Percentiles rank a stretch among this genome's conserved stretches.
phyloP scores from a whole-genome alignment of 2,113 vertebrate genomes.

The Aptenodytes patagonicus region DNA sequence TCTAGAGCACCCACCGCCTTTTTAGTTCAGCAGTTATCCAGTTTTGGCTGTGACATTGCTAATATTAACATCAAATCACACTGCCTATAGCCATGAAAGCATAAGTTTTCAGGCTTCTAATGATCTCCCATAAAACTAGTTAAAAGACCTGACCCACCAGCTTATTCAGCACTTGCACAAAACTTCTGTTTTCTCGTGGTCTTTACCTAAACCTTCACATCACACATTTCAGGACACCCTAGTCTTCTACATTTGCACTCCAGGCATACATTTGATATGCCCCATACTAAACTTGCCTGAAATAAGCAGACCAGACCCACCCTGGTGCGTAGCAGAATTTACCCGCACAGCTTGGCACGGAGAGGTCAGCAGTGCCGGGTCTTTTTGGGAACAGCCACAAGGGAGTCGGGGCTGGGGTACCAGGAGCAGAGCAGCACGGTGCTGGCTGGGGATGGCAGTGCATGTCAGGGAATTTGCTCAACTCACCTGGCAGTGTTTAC shows the following conservation, averaged over 20 bases:
- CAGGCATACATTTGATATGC: not conserved
- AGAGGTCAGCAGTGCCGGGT: not conserved
- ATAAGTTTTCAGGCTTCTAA: not conserved
- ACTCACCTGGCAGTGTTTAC: not conserved
- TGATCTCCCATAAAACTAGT: not conserved
- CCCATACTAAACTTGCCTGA: not conserved
- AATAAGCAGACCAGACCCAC: not conserved
- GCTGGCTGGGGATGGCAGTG: rapidly evolving
- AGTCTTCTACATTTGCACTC: not conserved
- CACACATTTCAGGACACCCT: not conserved
- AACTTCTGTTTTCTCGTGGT: not conserved
- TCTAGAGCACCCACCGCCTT: not conserved
- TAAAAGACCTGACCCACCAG: not conserved
- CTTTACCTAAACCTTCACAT: not conserved
- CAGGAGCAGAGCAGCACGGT: rapidly evolving
- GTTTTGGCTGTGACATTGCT: rapidly evolving
- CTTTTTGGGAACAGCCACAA: not conserved
- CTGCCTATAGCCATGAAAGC: not conserved
- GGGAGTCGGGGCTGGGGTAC: not conserved
- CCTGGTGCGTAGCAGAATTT: not conserved
- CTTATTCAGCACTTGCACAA: not conserved
- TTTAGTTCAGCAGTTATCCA: not conserved
- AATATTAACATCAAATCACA: not conserved
- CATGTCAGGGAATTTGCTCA: not conserved
- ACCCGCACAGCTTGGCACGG: not conserved